phyloP scores from a whole-genome alignment of 2,113 vertebrate genomes.

The Opisthocomus hoazin region DNA sequence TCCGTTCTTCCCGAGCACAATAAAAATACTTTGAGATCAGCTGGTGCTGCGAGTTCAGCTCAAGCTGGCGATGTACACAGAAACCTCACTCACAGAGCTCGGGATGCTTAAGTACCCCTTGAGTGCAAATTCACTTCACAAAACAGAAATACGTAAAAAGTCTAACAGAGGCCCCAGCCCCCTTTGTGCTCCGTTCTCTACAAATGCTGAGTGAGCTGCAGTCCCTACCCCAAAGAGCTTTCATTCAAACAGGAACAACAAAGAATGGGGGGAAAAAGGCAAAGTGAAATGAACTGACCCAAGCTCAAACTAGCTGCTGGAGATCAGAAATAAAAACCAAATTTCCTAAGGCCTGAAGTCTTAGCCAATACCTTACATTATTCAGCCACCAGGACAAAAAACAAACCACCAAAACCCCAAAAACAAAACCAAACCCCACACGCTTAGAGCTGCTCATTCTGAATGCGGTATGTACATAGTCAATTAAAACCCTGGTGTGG shows the following conservation, averaged over 20 bases:
- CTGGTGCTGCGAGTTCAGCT: neutral
- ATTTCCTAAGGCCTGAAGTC: neutral
- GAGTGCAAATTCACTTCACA: neutral
- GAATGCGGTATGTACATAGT: fast-evolving
- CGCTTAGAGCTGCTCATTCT: neutral
- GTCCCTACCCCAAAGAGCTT: neutral
- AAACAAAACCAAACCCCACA: neutral
- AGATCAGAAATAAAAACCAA: neutral
- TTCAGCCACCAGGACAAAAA: neutral
- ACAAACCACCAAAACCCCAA: neutral
- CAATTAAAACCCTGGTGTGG: neutral
- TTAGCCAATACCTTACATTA: neutral
- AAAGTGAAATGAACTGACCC: neutral
- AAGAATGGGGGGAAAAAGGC: neutral
- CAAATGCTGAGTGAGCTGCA: neutral
- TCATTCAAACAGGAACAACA: neutral
- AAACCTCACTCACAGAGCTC: neutral
- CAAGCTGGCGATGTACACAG: neutral
- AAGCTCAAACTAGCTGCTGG: neutral
- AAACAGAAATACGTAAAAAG: neutral
- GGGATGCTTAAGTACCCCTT: neutral
- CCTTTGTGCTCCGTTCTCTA: neutral
- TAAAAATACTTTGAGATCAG: neutral
- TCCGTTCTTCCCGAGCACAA: fast-evolving
- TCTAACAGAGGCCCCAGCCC: neutral